Base-by-base conservation (phyloP, 1,140 invertebrate species). In the Colletes latitarsis region DNA sequence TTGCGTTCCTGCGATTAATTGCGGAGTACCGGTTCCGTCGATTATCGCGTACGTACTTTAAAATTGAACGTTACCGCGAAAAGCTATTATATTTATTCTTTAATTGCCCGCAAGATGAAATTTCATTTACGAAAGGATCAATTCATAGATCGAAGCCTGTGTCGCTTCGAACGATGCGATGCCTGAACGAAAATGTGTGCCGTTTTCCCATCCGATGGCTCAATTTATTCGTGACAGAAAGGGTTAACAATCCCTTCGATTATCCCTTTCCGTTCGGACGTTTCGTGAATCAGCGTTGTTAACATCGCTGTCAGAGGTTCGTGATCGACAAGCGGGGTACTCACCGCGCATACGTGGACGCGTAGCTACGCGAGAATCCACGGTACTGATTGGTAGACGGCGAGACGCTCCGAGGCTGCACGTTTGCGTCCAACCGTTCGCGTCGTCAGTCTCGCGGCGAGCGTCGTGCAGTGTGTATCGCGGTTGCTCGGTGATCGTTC, bases 391-490 rank as follows among this genome's bases (percentile, higher is more conserved):
- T 69, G 78, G 80, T 58, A 46, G 57, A 53, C 84, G 75, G 41
- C 39, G n/a, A 19, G 63, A 43, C 49, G 15, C 63, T 76, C 52
- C 5, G 52, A 41, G 39, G 68, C 64, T 8, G 30, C 70, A 49
- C 62, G 49, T 55, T 49, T 74, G 41, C 80, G 69, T 81, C 78
- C 64, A 77, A 9, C 78, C 77, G 77, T 53, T 71, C 63, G 62
- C 68, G 66, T 73, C 78, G 70, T 86, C 87, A 91, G 90, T 91
- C 83, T 82, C 83, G 89, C 87, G 89, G 81, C 75, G 84, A 83
- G 84, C 84, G 81, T 85, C 64, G 78, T 77, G 10, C 12, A 46
- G 73, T 39, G 71, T 67, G 80, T 53, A 19, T 70, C n/a, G 66
- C 81, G 0, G 6, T 2, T 17, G 4, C 12, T 19, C 41, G 5